A percentile compares a stretch with the other conserved stretches of the same genome.
Conservation (phyloP, 2,888 invertebrate genomes). For the Patella caerulea region DNA sequence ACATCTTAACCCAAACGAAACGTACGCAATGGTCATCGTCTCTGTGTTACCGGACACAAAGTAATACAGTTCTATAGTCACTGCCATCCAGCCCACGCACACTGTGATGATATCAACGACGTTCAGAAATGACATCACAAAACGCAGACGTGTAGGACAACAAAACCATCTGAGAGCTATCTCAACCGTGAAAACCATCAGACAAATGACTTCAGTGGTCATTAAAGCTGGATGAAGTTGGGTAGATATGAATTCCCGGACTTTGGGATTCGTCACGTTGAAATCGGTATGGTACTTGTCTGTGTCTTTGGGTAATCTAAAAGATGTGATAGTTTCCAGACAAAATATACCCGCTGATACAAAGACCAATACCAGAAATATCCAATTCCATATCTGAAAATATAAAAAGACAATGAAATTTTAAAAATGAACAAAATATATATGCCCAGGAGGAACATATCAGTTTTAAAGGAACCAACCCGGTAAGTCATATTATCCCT, state of each 20-base stretch:
- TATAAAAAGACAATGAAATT: not conserved
- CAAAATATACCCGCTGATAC: conserved; percentile 12
- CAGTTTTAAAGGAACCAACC: no score
- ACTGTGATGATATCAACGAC: conserved; percentile 17
- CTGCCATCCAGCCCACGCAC: conserved; percentile 15
- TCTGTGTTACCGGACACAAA: not conserved
- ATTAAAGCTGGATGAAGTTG: conserved; percentile 3
- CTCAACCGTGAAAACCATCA: conserved; percentile 13
- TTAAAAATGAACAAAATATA: no score
- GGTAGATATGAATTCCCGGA: conserved; percentile 4
- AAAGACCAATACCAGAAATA: conserved; percentile 10
- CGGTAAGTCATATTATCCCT: no score
- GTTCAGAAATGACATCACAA: conserved; percentile 4
- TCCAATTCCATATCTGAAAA: conserved; percentile 19
- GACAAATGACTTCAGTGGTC: conserved; percentile 4
- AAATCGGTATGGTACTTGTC: not conserved
- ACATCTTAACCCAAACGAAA: conserved; percentile 8
- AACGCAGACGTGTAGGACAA: not conserved
- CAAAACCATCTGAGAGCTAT: not conserved
- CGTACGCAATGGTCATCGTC: not conserved
- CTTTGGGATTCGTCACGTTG: conserved; percentile 1
- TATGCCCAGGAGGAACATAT: no score
- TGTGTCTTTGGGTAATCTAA: conserved; percentile 12
- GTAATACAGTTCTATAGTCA: conserved; percentile 5
- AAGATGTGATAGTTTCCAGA: conserved; percentile 9